Evolutionary conservation across 2,888 invertebrate species (phyloP), one percentile per base, ranked within the genome.

Genomic region (Archips crataeganus): DNA sequence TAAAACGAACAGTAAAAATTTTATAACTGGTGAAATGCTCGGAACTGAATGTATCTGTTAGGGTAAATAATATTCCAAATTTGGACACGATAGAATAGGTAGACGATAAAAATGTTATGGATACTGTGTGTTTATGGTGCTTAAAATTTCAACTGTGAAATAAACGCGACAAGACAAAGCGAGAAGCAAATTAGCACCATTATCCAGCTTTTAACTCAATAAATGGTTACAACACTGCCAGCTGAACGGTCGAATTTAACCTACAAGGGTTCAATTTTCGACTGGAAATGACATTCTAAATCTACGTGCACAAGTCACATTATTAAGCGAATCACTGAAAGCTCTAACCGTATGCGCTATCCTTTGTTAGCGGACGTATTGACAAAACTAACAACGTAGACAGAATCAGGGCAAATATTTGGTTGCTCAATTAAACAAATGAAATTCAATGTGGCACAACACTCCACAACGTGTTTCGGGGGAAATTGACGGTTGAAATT

Each of bases 341-440:
- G 77, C 76, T 79, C 75, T 81, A 82, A 75, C 80, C 81, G 70
- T 64, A 72, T 81, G 80, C 84, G 84, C 83, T 85, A 86, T 87
- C 86, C 84, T 88, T 86, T 89, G 87, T 87, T 87, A 87, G 86
- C 86, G 86, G 84, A 89, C 84, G 80, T 92, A 90, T 92, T 92
- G 92, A 92, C 91, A 89, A 87, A 86, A 88, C 91, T 91, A 91
- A 90, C 90, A 89, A 87, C 88, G 85, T 84, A 79, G 85, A 85
- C 87, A 81, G 86, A 87, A 90, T 85, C 85, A 82, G 83, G 78
- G 75, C 90, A 91, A 93, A 93, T 91, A 91, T 92, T 91, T 90
- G 87, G 84, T 76, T 85, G 87, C 87, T 84, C 89, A 91, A 92
- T 92, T 91, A 91, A 89, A 90, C 88, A 90, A 90, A 91, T 87